Conservation (phyloP, 2,113 vertebrate species). For the Nettapus auritus region DNA sequence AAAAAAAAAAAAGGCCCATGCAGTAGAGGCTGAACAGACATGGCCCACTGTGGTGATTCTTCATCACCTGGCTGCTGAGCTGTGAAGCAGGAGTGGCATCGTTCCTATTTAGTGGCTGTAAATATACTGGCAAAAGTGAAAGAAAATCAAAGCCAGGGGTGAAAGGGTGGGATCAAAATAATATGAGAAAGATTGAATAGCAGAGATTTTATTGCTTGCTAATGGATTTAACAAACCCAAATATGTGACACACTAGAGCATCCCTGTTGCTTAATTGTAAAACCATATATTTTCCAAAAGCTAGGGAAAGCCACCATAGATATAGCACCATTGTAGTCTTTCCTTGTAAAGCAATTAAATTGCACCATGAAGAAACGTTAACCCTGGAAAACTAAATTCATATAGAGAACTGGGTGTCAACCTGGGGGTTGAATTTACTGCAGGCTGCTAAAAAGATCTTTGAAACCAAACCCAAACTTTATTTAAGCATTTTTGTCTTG, state of each 20-base stretch:
- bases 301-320: background rate
- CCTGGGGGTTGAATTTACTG: background rate
- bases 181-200: background rate
- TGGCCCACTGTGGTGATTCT: fast-evolving
- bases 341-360: conserved; percentile 46
- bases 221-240: conserved; percentile 59
- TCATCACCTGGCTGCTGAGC: background rate
- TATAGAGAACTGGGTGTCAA: background rate
- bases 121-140: background rate
- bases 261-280: conserved; percentile 42
- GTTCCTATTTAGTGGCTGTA: background rate
- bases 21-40: background rate
- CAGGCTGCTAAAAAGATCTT: conserved; percentile 18
- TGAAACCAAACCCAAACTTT: conserved; percentile 4
- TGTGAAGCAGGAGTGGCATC: background rate
- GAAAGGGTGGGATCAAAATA: background rate
- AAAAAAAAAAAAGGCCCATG: background rate
- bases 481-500: background rate
- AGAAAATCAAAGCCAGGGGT: background rate
- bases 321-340: background rate
- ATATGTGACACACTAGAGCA: conserved; percentile 2
- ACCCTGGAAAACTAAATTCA: conserved; percentile 10
- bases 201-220: conserved; percentile 8
- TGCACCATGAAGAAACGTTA: background rate
- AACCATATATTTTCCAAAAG: conserved; percentile 29